phyloP scores from a whole-genome alignment of 2,113 vertebrate genomes.

The Amphiprion ocellaris region DNA sequence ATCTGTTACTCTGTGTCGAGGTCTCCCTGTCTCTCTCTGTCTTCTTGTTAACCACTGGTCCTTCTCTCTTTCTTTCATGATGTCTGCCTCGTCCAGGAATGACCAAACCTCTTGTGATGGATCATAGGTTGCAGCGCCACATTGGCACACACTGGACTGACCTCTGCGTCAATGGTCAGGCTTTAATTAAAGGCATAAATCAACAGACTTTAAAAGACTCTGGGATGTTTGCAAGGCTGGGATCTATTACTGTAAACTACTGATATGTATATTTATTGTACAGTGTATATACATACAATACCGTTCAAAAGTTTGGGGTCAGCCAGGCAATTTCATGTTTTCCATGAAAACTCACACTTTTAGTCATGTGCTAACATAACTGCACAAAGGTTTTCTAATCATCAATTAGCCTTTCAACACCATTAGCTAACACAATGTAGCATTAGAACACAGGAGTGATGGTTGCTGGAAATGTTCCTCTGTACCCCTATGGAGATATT shows the following conservation, averaged over 20 bases:
- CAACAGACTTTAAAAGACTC: slow-evolving; percentile 15
- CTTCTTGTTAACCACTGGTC: not conserved
- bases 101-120: slow-evolving; percentile 40
- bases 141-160: slow-evolving; percentile 44
- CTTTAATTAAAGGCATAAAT: slow-evolving; percentile 71
- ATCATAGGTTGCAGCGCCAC: slow-evolving; percentile 52
- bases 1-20: slow-evolving; percentile 23
- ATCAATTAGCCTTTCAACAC: too few species aligned
- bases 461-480: too few species aligned
- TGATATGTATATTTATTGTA: too few species aligned
- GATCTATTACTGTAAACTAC: not conserved
- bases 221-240: not conserved
- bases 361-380: too few species aligned
- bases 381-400: too few species aligned
- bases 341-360: too few species aligned
- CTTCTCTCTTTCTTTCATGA: slow-evolving; percentile 28
- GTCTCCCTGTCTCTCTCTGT: slow-evolving; percentile 32
- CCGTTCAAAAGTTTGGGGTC: too few species aligned
- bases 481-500: too few species aligned
- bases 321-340: too few species aligned
- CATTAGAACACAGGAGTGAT: too few species aligned
- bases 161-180: slow-evolving; percentile 15
- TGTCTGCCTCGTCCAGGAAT: slow-evolving; percentile 41
- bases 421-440: too few species aligned
- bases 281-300: too few species aligned